Evolutionary conservation across 2,888 invertebrate species (phyloP).

Genomic region (Rhabditoides inermis): DNA sequence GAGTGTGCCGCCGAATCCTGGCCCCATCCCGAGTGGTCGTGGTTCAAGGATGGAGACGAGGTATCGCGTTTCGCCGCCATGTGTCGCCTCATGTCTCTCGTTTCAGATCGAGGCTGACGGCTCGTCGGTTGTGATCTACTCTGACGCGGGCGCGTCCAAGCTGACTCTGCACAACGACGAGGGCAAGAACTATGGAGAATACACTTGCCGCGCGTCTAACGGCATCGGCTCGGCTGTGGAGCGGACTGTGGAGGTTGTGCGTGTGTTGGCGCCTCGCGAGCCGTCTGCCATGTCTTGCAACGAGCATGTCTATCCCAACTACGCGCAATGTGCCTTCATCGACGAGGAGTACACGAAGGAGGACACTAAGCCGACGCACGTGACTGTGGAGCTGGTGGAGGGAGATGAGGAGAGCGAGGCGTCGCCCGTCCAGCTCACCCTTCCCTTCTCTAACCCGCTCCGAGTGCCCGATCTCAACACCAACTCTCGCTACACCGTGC

Average conservation of each 20-base stretch:
- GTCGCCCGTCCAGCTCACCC: too few species aligned
- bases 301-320: conserved; percentile 31
- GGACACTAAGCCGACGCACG: conserved; percentile 13
- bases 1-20: conserved; percentile 35
- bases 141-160: conserved; percentile 10
- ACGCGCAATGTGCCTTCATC: conserved; percentile 24
- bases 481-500: conserved; percentile 28
- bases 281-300: conserved; percentile 28
- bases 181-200: conserved; percentile 26
- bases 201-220: conserved; percentile 34
- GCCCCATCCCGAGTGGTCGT: conserved; percentile 30
- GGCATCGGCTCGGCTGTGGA: conserved; percentile 24
- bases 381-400: conserved; percentile 15
- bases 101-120: conserved; percentile 29
- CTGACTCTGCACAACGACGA: conserved; percentile 17
- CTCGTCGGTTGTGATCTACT: conserved; percentile 17
- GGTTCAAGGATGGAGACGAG: conserved; percentile 26
- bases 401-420: conserved; percentile 17
- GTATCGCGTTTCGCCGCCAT: conserved; percentile 4
- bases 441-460: conserved; percentile 11
- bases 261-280: conserved; percentile 21
- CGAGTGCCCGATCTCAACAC: conserved; percentile 20
- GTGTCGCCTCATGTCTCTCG: neutral
- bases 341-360: conserved; percentile 13
- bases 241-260: conserved; percentile 21